Percentiles rank a stretch among this genome's conserved stretches.
These are phyloP conservation scores for Neogobius melanostomus DNA, from an alignment of 2,113 vertebrate species.

Conservation along the genomic window DNA sequence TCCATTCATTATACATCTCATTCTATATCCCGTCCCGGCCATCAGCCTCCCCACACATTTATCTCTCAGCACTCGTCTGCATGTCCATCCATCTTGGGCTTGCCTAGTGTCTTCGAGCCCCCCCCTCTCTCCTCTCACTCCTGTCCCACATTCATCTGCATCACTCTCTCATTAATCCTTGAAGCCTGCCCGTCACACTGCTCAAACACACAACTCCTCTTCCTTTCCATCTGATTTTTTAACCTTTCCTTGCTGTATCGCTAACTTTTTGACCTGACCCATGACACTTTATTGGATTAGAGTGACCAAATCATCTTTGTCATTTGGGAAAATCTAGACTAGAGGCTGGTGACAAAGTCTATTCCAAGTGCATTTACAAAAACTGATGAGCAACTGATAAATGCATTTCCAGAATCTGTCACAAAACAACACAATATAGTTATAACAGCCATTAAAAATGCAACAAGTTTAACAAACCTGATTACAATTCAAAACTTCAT, in stretches of 20 bases:
- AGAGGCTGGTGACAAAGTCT: neutral
- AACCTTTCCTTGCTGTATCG: slow-evolving; percentile 19
- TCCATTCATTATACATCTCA: slow-evolving; percentile 23
- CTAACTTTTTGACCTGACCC: slow-evolving; percentile 1
- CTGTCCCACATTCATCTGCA: slow-evolving; percentile 37
- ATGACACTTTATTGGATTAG: neutral
- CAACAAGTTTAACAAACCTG: too few relatives aligned
- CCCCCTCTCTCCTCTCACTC: slow-evolving; percentile 13
- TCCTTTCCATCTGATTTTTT: slow-evolving; percentile 12
- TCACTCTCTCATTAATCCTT: slow-evolving; percentile 33
- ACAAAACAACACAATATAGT: neutral
- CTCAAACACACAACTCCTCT: slow-evolving; percentile 17
- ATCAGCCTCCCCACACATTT: slow-evolving; percentile 13
- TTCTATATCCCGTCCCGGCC: slow-evolving; percentile 9
- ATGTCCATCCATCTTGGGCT: slow-evolving; percentile 25
- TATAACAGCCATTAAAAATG: too few relatives aligned
- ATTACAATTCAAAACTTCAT: too few relatives aligned
- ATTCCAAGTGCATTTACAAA: neutral
- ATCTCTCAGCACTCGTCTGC: slow-evolving; percentile 15
- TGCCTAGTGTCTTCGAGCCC: slow-evolving; percentile 5
- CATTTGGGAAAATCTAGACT: neutral
- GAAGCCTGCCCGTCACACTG: slow-evolving; percentile 21
- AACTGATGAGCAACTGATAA: neutral
- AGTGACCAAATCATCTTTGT: neutral
- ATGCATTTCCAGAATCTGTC: neutral